Evolutionary conservation across 92 coral and sea anemone genomes (phyloP), one percentile per base, ranked within the genome.

Genomic region (Siderastrea siderea): DNA sequence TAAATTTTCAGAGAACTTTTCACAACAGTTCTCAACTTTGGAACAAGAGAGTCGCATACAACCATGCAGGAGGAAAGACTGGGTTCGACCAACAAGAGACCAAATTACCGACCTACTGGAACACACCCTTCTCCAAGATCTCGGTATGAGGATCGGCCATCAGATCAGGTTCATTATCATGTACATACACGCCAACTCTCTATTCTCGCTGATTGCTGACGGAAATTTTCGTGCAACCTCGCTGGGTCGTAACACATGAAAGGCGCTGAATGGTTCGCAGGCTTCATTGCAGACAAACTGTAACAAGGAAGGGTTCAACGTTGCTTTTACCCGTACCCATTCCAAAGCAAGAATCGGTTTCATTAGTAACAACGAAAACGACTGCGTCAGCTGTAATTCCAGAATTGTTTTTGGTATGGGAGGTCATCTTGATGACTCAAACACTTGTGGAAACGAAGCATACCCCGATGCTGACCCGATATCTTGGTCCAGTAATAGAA

Each of bases 21-120:
- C 90, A 80, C 80, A 88, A 84, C 61, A 63, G 88, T 68, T 84
- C 92, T 7, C 5, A 65, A 6, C 71, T 84, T 61, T 92, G 95
- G 95, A 58, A 46, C 7, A 19, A 81, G 78, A 75, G 61, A 14
- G 55, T 12, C 43, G 19, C 83, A 47, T 88, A 84, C 81, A 80
- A 92, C 44, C 68, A 53, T 51, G 17, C 64, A 6, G 95, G 79
- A 14, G 90, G 95, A 3, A 47, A 58, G 58, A 84, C 90, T 67
- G 92, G 87, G 52, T 81, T 88, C 1, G 92, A 92, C 71, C 49
- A 78, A 48, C 62, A 77, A 87, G 66, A 81, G 14, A 81, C 76
- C 13, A 81, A 78, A 45, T 17, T 78, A 17, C 83, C 83, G 5
- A 78, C 72, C 47, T 78, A 78, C 72, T 78, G 83, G 83, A 47